Evolutionary conservation across 2,113 vertebrate genomes (phyloP).

Genomic region (Stictonetta naevosa): DNA sequence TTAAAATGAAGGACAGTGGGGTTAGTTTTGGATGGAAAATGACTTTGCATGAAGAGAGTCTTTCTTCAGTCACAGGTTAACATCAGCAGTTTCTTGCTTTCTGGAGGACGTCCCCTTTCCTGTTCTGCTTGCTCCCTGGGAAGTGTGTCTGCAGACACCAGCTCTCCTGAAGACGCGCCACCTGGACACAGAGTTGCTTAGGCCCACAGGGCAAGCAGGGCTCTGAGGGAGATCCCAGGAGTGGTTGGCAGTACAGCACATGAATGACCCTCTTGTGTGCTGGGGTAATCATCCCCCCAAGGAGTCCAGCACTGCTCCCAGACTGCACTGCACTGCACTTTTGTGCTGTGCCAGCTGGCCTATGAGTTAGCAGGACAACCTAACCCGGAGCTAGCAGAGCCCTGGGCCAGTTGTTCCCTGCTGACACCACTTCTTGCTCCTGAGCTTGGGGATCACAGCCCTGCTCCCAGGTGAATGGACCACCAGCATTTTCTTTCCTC

Average conservation of each 20-base stretch:
- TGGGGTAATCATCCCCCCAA: not conserved
- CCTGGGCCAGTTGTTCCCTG: not conserved
- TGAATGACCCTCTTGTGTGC: not conserved
- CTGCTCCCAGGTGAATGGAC: not conserved
- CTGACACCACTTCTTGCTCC: not conserved
- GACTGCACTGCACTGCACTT: not conserved
- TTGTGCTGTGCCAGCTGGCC: not conserved
- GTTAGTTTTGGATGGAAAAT: constrained; percentile 31
- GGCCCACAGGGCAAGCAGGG: not conserved
- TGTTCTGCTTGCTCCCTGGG: not conserved
- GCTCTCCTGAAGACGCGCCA: not conserved
- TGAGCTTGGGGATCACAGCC: not conserved
- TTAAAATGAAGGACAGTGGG: constrained; percentile 53
- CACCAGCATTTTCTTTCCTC: not conserved
- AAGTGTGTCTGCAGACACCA: not conserved
- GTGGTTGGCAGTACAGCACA: not conserved
- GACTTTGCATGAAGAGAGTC: not conserved
- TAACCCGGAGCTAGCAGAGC: not conserved
- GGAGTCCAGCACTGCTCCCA: accelerated
- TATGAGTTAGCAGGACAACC: not conserved
- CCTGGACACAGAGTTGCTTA: not conserved
- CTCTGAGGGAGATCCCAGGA: not conserved
- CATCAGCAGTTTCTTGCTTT: not conserved
- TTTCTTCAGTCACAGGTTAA: constrained; percentile 5
- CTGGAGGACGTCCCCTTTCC: not conserved